These are phyloP conservation scores for Drymonia ruficornis DNA, from an alignment of 2,888 invertebrate species.

Conservation along the genomic window DNA sequence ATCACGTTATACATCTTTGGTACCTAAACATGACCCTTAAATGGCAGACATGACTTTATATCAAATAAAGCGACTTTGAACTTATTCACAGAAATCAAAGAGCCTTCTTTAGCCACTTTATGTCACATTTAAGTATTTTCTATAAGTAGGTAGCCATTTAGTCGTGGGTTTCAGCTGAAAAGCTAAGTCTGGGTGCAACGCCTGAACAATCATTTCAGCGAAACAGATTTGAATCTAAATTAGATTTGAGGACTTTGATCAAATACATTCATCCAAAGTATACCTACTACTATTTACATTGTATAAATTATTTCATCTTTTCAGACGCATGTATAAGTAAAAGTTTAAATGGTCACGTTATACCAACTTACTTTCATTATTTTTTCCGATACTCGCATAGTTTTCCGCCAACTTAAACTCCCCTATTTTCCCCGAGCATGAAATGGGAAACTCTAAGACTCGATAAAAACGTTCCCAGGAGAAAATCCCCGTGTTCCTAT, in stretches of 20 bases:
- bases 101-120: background rate
- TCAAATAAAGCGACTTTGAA: background rate
- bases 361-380: background rate
- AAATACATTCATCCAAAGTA: too few species aligned
- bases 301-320: too few species aligned
- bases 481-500: constrained; percentile 3
- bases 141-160: background rate
- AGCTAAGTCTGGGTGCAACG: background rate
- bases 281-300: too few species aligned
- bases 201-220: background rate
- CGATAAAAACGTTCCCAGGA: background rate
- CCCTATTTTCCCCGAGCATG: background rate
- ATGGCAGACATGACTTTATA: background rate
- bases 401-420: background rate
- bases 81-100: background rate
- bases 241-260: background rate
- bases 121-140: background rate
- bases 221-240: background rate
- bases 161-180: background rate
- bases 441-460: background rate
- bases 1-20: too few species aligned
- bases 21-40: too few species aligned
- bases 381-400: background rate
- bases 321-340: too few species aligned
- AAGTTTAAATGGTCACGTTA: background rate